Evolutionary conservation across 2,113 vertebrate genomes (phyloP), one percentile per base, ranked within the genome.

Genomic region (Corynorhinus townsendii): DNA sequence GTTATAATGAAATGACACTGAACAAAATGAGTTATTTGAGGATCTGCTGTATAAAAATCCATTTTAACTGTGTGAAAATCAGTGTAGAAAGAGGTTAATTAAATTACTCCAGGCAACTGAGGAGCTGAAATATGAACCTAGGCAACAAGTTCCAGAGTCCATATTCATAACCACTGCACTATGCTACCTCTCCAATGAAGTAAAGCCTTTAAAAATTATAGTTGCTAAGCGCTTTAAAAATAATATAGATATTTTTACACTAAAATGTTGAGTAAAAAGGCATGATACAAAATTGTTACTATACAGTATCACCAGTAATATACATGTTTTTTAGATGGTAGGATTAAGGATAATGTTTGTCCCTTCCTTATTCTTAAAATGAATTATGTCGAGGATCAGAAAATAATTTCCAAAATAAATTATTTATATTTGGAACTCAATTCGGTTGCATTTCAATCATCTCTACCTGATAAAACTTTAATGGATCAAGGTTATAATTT

Each of bases 401-500:
- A 93, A 87, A 30, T 56, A 75, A 89, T 68, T 82, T 76, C 56
- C 56, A 52, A 93, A 89, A 75, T 84, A 83, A 68, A 68, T 89
- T 81, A 14, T 45, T 89, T 68, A 73, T 66, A 43, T 24, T 47
- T 45, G 59, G 40, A 56, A 56, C 14, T 73, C 54, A 66, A 56
- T 88, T 89, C 38, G 17, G 16, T 7, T 89, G 69, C 30, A 68
- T 89, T 93, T 89, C 69, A 76, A 69, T 20, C 47, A 14, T 68
- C 82, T n/a, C 43, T 66, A 62, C 54, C 24, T 76, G 69, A 75
- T 64, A 76, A 76, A 76, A 75, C 22, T 59, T 75, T 75, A 93
- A 75, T 56, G 35, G 59, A 68, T 75, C 68, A 75, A 75, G 47
- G 56, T 91, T 83, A 91, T 73, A 91, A 64, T 38, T 71, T 76